These are phyloP conservation scores for Drosophila paulistorum DNA, from an alignment of 1,140 invertebrate genomes.

Conservation along the genomic window DNA sequence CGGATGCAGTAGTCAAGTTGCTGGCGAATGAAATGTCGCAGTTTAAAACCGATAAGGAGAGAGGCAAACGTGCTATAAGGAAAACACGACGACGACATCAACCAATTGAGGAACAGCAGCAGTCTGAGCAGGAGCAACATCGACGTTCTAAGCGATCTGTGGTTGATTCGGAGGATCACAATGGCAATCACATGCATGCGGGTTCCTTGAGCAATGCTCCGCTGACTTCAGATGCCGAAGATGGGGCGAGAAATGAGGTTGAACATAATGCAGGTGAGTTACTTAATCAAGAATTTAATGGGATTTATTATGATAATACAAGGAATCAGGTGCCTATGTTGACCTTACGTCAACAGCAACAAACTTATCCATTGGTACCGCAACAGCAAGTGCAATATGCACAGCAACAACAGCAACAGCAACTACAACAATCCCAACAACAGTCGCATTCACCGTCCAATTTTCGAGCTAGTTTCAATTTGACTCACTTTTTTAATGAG, in stretches of 20 bases:
- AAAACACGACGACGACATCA: not conserved
- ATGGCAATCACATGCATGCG: slow-evolving; percentile 53
- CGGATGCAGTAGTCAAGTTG: slow-evolving; percentile 49
- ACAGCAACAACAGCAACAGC: not conserved
- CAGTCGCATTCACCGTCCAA: slow-evolving; percentile 14
- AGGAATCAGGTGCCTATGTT: slow-evolving; percentile 55
- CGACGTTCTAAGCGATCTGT: slow-evolving; percentile 10
- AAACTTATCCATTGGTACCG: not conserved
- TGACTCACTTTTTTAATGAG: slow-evolving; percentile 52
- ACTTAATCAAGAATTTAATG: not conserved
- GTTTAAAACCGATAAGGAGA: slow-evolving; percentile 31
- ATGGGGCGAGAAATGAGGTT: not conserved
- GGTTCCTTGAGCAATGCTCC: slow-evolving; percentile 49
- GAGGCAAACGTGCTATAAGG: slow-evolving; percentile 35
- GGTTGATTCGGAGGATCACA: slow-evolving; percentile 62
- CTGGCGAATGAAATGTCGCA: slow-evolving; percentile 52
- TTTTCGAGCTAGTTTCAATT: slow-evolving; percentile 46
- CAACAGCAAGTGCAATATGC: slow-evolving; percentile 33
- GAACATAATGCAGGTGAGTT: slow-evolving; percentile 20
- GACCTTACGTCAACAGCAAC: slow-evolving; percentile 21
- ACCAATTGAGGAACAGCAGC: slow-evolving; percentile 15
- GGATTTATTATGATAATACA: slow-evolving; percentile 25
- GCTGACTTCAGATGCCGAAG: slow-evolving; percentile 19
- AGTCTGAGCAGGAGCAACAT: not conserved
- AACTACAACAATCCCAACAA: slow-evolving; percentile 15